Conservation (phyloP, 2,797 vertebrate species). For the Gymnoscopelus braueri region DNA sequence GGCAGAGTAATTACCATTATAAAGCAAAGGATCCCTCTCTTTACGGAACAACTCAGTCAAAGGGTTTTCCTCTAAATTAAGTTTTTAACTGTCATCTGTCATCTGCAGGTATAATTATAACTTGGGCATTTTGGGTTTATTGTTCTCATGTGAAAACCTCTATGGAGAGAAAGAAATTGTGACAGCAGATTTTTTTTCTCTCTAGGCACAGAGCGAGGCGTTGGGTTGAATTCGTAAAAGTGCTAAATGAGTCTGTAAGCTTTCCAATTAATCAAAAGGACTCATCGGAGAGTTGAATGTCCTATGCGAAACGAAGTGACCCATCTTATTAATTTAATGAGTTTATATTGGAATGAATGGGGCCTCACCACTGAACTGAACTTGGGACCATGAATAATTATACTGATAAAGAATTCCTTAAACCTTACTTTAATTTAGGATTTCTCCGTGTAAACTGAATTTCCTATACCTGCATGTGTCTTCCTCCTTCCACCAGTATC, state of each 20-base stretch:
- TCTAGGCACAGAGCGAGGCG: conserved; percentile 66
- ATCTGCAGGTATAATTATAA: conserved; percentile 99
- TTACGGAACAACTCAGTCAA: conserved; percentile 99
- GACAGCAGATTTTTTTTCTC: conserved; percentile 74
- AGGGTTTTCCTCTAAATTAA: conserved; percentile 99
- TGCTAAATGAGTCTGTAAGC: conserved; percentile 82
- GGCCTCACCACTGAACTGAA: conserved; percentile 60
- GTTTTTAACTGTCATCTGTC: conserved; percentile 99
- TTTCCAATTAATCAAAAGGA: conserved; percentile 83
- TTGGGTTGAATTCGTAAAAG: conserved; percentile 80
- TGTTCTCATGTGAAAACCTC: conserved; percentile 88
- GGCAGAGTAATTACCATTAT: conserved; percentile 99
- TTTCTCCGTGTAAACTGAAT: conserved; percentile 25
- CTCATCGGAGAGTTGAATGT: conserved; percentile 79
- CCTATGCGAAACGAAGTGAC: conserved; percentile 75
- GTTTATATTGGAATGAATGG: conserved; percentile 74
- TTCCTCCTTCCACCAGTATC: conserved; percentile 75
- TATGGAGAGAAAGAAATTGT: conserved; percentile 82
- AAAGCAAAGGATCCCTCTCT: conserved; percentile 99
- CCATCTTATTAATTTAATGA: conserved; percentile 81
- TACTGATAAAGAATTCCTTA: conserved; percentile 51
- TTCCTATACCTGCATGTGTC: conserved; percentile 25
- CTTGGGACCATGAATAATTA: conserved; percentile 52
- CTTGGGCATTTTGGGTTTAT: conserved; percentile 98
- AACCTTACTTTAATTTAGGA: neutral